These are phyloP conservation scores for Smittia sp. DNA, from an alignment of 2,888 invertebrate species.

Conservation along the genomic window DNA sequence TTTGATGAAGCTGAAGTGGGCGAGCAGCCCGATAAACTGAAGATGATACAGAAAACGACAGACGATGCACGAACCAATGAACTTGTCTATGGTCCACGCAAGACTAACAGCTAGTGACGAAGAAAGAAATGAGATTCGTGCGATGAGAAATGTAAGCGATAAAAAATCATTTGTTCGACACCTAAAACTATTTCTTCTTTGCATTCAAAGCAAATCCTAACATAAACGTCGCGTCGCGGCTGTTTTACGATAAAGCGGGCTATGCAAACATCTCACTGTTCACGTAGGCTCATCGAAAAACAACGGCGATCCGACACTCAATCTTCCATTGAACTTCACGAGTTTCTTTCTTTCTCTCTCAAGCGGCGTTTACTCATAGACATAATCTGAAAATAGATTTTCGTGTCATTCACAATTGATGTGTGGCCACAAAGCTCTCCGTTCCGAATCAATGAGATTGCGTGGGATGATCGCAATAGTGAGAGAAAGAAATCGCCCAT, in stretches of 20 bases:
- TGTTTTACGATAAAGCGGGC: neutral
- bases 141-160: neutral
- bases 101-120: conserved; percentile 17
- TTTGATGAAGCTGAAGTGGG: neutral
- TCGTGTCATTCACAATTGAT: conserved; percentile 27
- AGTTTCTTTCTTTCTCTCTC: neutral
- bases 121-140: conserved; percentile 5
- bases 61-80: neutral
- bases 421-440: conserved; percentile 16
- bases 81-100: neutral
- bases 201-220: neutral
- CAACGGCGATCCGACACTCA: neutral
- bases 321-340: conserved; percentile 14
- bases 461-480: neutral
- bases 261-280: neutral
- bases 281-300: neutral
- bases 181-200: conserved; percentile 18
- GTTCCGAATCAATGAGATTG: neutral
- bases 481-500: neutral
- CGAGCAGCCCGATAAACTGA: neutral
- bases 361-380: neutral
- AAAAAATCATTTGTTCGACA: neutral
- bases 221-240: neutral
- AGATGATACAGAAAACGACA: conserved; percentile 3
- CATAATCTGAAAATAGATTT: conserved; percentile 20